Percentiles rank a stretch among this genome's conserved stretches.
These are phyloP conservation scores for Drosophila jambulina DNA, from an alignment of 1,140 invertebrate genomes.

Conservation along the genomic window DNA sequence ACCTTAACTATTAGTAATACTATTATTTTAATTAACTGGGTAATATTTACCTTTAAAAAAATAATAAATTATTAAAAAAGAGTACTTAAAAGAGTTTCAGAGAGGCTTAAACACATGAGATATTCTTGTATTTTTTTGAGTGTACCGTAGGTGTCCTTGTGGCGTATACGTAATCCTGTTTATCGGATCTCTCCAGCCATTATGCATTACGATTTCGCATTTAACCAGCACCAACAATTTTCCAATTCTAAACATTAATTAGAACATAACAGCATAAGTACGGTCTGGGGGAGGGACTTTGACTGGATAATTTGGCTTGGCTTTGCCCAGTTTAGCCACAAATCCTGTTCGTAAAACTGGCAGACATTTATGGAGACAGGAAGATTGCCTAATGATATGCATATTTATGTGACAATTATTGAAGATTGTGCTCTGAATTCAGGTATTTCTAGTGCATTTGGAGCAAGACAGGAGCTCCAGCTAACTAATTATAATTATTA, in stretches of 20 bases:
- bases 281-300: constrained; percentile 4
- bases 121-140: neutral
- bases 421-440: constrained; percentile 22
- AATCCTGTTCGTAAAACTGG: constrained; percentile 56
- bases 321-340: constrained; percentile 40
- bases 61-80: neutral
- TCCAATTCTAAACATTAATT: constrained; percentile 62
- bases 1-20: no score
- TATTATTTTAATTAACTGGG: no score
- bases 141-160: constrained; percentile 1
- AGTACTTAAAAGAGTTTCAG: no score
- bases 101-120: no score
- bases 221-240: constrained; percentile 52
- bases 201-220: constrained; percentile 37
- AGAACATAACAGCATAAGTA: constrained; percentile 33
- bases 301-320: constrained; percentile 20
- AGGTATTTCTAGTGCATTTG: constrained; percentile 2
- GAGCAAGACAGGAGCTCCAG: no score
- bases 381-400: constrained; percentile 41
- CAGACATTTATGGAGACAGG: constrained; percentile 16
- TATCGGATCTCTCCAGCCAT: constrained; percentile 43
- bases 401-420: constrained; percentile 51
- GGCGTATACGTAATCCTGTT: constrained; percentile 70
- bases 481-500: neutral
- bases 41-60: neutral